A percentile compares a stretch with the other conserved stretches of the same genome.
Conservation (phyloP, 2,888 invertebrate species). For the Cosmia trapezina region DNA sequence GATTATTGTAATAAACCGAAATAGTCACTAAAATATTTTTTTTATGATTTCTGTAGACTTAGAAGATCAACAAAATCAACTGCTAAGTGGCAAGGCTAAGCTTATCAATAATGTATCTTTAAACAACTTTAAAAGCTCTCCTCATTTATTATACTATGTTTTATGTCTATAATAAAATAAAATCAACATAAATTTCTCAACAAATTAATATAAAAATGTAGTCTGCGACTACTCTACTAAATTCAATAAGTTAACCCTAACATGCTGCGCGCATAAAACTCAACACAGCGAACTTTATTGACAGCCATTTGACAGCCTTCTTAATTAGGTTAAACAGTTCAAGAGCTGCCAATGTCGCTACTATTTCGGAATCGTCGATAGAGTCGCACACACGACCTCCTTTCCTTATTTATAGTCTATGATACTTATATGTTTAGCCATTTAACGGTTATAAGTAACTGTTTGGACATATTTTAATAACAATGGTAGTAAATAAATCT, state of each 20-base stretch:
- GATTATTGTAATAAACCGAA: background rate
- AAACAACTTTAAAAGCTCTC: constrained; percentile 2
- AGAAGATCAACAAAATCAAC: too few relatives aligned
- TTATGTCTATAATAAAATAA: background rate
- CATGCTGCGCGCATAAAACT: constrained; percentile 20
- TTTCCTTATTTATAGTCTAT: constrained; percentile 46
- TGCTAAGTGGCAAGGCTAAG: background rate
- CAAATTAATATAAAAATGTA: background rate
- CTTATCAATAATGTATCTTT: background rate
- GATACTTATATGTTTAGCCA: constrained; percentile 34
- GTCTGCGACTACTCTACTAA: background rate
- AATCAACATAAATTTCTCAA: background rate
- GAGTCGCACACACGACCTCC: constrained; percentile 47
- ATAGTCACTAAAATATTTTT: background rate
- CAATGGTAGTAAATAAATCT: constrained; percentile 35
- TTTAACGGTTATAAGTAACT: constrained; percentile 55
- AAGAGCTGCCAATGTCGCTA: constrained; percentile 58
- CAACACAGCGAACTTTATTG: constrained; percentile 15
- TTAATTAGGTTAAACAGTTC: constrained; percentile 56
- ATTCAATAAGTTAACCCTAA: constrained; percentile 14
- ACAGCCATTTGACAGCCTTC: constrained; percentile 37
- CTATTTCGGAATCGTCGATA: constrained; percentile 56
- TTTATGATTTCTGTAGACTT: background rate
- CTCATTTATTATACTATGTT: background rate
- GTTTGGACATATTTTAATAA: constrained; percentile 45